Evolutionary conservation across 2,888 invertebrate genomes (phyloP).

Genomic region (Drosophila subsilvestris): DNA sequence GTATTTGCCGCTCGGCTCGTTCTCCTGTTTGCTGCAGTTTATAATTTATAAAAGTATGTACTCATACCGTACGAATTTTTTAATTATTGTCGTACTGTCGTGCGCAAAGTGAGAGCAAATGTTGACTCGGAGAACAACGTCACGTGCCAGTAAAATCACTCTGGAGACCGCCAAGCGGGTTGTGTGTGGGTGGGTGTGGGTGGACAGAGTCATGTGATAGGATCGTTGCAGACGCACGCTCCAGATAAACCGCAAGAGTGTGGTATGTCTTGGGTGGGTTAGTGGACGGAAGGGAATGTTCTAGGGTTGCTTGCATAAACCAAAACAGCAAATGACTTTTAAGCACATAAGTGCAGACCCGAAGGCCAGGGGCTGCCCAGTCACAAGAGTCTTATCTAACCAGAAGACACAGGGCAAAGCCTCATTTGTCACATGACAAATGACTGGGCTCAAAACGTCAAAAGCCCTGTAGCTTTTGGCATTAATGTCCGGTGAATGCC

Average conservation of each 20-base stretch:
- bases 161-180: constrained; percentile 32
- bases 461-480: constrained; percentile 38
- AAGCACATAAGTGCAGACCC: constrained; percentile 12
- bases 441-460: constrained; percentile 46
- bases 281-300: not conserved
- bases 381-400: constrained; percentile 38
- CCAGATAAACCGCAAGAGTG: constrained; percentile 53
- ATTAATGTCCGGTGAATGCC: constrained; percentile 36
- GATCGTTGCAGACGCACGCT: constrained; percentile 51
- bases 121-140: constrained; percentile 48
- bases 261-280: constrained; percentile 3
- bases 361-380: not conserved
- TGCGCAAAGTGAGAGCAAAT: constrained; percentile 51
- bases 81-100: constrained; percentile 56
- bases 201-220: constrained; percentile 77
- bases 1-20: constrained; percentile 28
- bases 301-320: constrained; percentile 18
- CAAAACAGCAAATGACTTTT: constrained; percentile 21
- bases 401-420: constrained; percentile 36
- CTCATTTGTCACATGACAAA: constrained; percentile 62
- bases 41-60: constrained; percentile 15
- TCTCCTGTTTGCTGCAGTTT: constrained; percentile 63
- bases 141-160: constrained; percentile 64
- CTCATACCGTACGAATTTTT: constrained; percentile 30
- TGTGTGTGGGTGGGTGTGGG: too few species aligned